Evolutionary conservation across 2,888 invertebrate species (phyloP).

Genomic region (Cataglyphis altisquamis): DNA sequence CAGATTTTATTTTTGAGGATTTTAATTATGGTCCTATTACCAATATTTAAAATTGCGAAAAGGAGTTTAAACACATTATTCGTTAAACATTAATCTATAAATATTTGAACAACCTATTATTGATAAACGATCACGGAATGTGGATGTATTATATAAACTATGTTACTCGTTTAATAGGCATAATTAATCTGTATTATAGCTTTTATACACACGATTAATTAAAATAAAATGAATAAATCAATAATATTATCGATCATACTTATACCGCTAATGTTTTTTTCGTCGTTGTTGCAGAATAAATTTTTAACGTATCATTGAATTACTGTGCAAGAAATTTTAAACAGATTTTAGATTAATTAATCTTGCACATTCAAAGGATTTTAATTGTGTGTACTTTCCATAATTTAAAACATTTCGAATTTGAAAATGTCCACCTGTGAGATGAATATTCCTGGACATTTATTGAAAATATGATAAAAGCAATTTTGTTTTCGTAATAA

Average conservation of each 20-base stretch:
- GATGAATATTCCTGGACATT: background rate
- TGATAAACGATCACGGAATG: background rate
- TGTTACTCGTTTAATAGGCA: background rate
- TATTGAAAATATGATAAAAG: slow-evolving; percentile 12
- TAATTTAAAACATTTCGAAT: background rate
- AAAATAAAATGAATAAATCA: background rate
- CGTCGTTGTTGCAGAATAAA: background rate
- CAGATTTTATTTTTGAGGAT: background rate
- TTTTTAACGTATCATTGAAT: background rate
- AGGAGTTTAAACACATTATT: background rate
- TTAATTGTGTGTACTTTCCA: background rate
- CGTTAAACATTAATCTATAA: background rate
- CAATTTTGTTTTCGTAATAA: background rate
- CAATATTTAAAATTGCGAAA: background rate
- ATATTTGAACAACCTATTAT: background rate
- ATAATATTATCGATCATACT: background rate
- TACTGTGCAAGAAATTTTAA: background rate
- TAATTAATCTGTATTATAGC: background rate
- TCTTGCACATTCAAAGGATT: background rate
- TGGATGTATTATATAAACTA: background rate
- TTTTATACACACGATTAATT: background rate
- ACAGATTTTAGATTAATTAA: background rate
- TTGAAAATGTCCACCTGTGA: background rate
- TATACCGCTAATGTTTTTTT: background rate
- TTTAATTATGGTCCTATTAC: background rate